A percentile compares a stretch with the other conserved stretches of the same genome.
These are phyloP conservation scores for Sicus ferrugineus DNA, from an alignment of 2,888 invertebrate genomes.

Conservation along the genomic window DNA sequence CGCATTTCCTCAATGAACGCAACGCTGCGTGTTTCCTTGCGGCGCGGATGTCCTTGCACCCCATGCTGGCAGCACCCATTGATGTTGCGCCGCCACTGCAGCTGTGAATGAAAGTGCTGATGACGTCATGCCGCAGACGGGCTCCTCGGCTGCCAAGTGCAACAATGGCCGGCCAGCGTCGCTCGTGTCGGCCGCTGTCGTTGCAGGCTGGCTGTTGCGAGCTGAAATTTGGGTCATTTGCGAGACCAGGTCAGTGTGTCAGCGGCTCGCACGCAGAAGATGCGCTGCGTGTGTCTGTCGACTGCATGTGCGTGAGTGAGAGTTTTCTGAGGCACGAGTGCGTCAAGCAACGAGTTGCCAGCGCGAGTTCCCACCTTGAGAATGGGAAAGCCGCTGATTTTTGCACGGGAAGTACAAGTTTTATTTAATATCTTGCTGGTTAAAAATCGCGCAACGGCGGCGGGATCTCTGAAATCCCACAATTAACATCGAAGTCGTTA, in stretches of 20 bases:
- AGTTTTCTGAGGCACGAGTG: not conserved
- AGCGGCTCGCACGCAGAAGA: conserved; percentile 44
- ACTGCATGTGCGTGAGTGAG: not conserved
- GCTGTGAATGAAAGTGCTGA: conserved; percentile 61
- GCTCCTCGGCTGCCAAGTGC: conserved; percentile 1
- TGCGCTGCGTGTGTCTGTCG: conserved; percentile 21
- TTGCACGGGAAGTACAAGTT: too few relatives aligned
- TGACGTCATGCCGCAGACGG: conserved; percentile 60
- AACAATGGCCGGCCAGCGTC: conserved; percentile 10
- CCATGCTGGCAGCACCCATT: not conserved
- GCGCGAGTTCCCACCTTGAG: too few relatives aligned
- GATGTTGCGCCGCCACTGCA: not conserved
- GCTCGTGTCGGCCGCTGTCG: not conserved
- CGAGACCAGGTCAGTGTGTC: conserved; percentile 62
- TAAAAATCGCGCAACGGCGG: too few relatives aligned
- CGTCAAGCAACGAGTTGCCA: not conserved
- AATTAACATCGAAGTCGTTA: too few relatives aligned
- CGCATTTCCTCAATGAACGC: conserved; percentile 25
- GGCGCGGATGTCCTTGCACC: conserved; percentile 11
- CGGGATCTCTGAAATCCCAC: too few relatives aligned
- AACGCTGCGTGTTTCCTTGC: conserved; percentile 1
- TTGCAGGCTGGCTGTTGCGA: not conserved
- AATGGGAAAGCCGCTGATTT: too few relatives aligned
- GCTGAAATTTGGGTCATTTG: conserved; percentile 20
- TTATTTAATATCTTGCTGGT: too few relatives aligned